phyloP scores from a whole-genome alignment of 2,113 vertebrate species.

The Tragulus kanchil region DNA sequence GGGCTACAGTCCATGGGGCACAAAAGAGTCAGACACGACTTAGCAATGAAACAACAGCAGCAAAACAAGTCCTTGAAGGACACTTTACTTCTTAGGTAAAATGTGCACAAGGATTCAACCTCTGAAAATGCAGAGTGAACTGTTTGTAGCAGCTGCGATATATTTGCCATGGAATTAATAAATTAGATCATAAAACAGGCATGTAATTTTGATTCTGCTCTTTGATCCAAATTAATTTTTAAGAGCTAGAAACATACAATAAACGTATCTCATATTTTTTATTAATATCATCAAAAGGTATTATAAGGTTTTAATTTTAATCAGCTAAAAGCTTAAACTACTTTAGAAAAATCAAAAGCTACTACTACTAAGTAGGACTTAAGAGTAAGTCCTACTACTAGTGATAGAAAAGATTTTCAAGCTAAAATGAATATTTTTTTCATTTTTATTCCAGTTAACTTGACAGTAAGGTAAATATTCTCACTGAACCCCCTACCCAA shows the following conservation, averaged over 20 bases:
- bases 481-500: neutral
- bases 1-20: neutral
- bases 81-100: neutral
- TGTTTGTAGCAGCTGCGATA: neutral
- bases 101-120: neutral
- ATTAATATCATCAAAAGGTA: slow-evolving; percentile 17
- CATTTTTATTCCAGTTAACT: slow-evolving; percentile 21
- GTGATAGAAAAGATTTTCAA: slow-evolving; percentile 47
- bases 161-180: neutral
- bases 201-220: slow-evolving; percentile 50
- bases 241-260: slow-evolving; percentile 13
- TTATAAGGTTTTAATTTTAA: slow-evolving; percentile 49
- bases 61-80: neutral
- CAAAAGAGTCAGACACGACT: neutral
- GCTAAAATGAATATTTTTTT: neutral
- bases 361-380: neutral
- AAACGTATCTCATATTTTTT: slow-evolving; percentile 29
- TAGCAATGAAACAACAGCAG: neutral
- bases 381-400: neutral
- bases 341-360: slow-evolving; percentile 5
- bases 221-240: slow-evolving; percentile 56
- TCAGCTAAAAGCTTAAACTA: slow-evolving; percentile 30
- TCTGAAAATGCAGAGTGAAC: neutral
- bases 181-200: slow-evolving; percentile 17
- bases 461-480: slow-evolving; percentile 39